Evolutionary conservation across 2,888 invertebrate genomes (phyloP).

Genomic region (Galerucella pusilla): DNA sequence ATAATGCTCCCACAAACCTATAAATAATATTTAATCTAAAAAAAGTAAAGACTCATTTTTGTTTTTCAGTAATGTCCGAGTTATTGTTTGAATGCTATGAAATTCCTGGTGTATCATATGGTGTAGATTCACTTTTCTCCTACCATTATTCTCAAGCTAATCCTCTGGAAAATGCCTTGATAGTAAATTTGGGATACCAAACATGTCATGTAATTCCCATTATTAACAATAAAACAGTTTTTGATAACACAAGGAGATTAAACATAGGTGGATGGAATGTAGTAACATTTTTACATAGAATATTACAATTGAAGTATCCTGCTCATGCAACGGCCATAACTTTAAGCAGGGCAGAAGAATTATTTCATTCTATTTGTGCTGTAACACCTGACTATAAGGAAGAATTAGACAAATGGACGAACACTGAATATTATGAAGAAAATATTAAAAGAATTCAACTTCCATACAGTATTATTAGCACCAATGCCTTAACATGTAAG

Average conservation of each 20-base stretch:
- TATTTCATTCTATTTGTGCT: conserved; percentile 83
- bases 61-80: conserved; percentile 86
- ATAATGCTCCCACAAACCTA: too few relatives aligned
- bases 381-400: conserved; percentile 83
- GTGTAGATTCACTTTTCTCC: conserved; percentile 86
- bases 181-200: conserved; percentile 89
- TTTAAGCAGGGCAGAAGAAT: conserved; percentile 86
- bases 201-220: conserved; percentile 90
- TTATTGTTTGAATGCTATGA: conserved; percentile 93
- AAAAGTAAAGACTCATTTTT: not conserved
- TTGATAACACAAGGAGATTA: conserved; percentile 80
- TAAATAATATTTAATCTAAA: not conserved
- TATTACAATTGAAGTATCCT: conserved; percentile 93
- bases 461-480: conserved; percentile 77
- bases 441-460: conserved; percentile 88
- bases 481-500: conserved; percentile 73
- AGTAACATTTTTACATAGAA: conserved; percentile 83
- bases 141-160: conserved; percentile 71
- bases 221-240: conserved; percentile 75
- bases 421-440: conserved; percentile 82
- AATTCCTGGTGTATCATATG: conserved; percentile 86
- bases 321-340: conserved; percentile 90
- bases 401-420: conserved; percentile 84
- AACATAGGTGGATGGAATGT: conserved; percentile 87
- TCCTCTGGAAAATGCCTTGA: conserved; percentile 73